Evolutionary conservation across 2,113 vertebrate species (phyloP).

Genomic region (Pachypanchax playfairii): DNA sequence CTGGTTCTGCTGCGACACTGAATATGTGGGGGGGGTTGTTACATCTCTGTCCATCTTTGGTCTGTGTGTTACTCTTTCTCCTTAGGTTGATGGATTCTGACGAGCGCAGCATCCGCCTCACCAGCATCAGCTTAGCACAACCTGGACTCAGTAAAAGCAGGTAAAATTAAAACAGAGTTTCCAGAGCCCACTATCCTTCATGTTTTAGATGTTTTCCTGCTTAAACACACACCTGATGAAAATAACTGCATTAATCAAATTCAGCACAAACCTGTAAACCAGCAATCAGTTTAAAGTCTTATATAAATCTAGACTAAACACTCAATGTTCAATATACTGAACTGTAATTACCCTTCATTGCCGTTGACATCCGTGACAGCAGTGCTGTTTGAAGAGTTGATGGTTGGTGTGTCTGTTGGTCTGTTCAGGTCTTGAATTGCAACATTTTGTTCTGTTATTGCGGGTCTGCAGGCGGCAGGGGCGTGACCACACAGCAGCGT

Average conservation of each 20-base stretch:
- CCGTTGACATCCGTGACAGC: slow-evolving; percentile 54
- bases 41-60: slow-evolving; percentile 32
- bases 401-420: slow-evolving; percentile 5
- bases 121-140: slow-evolving; percentile 37
- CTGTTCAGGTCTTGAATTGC: slow-evolving; percentile 65
- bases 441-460: slow-evolving; percentile 52
- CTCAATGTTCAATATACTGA: not conserved
- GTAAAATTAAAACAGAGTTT: no score
- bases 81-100: slow-evolving; percentile 19
- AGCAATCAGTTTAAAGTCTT: not conserved
- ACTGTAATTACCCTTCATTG: slow-evolving; percentile 58
- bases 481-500: slow-evolving; percentile 62
- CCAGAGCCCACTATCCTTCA: no score
- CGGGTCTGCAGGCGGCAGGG: slow-evolving; percentile 52
- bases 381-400: slow-evolving; percentile 53
- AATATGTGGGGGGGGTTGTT: slow-evolving; percentile 23
- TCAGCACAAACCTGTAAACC: no score
- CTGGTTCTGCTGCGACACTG: slow-evolving; percentile 19
- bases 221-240: no score
- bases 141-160: slow-evolving; percentile 21
- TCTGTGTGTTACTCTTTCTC: slow-evolving; percentile 16
- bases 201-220: no score
- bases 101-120: slow-evolving; percentile 33
- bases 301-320: not conserved
- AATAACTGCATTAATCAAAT: no score